These are phyloP conservation scores for Odocoileus virginianus DNA, from an alignment of 2,113 vertebrate genomes.

Conservation along the genomic window DNA sequence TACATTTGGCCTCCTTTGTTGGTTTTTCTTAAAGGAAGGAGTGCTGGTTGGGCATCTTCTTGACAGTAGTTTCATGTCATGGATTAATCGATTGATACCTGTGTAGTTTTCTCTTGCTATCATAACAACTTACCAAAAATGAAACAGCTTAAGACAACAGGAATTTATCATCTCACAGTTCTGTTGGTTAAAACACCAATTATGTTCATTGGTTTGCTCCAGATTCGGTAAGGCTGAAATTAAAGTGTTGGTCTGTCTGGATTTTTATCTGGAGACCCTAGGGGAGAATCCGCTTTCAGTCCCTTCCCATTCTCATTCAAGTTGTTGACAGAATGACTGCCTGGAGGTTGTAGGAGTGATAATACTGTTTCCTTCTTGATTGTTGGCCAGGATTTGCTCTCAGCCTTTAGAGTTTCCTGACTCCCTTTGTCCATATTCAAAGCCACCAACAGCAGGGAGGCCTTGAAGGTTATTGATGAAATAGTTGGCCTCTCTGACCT, in stretches of 20 bases:
- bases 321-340: neutral
- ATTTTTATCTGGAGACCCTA: neutral
- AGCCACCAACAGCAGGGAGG: neutral
- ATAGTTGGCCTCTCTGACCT: neutral
- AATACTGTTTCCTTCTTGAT: neutral
- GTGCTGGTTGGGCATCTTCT: neutral
- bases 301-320: neutral
- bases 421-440: neutral
- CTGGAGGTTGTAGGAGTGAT: neutral
- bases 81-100: neutral
- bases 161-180: neutral
- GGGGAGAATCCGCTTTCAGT: neutral
- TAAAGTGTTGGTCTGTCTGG: neutral
- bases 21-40: conserved; percentile 35
- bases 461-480: neutral
- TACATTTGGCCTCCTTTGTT: neutral
- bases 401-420: neutral
- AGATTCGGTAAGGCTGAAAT: neutral
- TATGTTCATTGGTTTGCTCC: neutral
- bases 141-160: neutral
- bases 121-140: conserved; percentile 13
- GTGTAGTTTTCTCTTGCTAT: neutral
- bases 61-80: neutral
- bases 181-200: neutral
- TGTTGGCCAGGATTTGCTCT: neutral